A percentile compares a stretch with the other conserved stretches of the same genome.
Conservation (phyloP, 2,797 vertebrate genomes). For the Artibeus lituratus region DNA sequence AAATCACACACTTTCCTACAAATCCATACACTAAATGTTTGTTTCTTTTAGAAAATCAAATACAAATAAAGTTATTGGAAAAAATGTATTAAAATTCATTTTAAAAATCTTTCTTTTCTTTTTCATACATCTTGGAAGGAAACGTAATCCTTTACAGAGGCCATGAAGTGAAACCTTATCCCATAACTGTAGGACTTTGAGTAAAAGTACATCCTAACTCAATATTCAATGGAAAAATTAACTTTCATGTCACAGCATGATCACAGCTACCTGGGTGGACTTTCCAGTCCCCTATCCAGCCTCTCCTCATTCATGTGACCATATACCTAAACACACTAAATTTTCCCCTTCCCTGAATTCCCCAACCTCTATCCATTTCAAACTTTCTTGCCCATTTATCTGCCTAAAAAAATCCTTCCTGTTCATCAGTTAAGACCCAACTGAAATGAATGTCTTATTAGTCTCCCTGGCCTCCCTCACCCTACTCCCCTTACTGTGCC, state of each 20-base stretch:
- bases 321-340: neutral
- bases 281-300: neutral
- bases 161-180: conserved; percentile 1
- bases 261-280: neutral
- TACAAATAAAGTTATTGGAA: conserved; percentile 59
- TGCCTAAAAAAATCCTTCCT: neutral
- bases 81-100: conserved; percentile 51
- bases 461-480: neutral
- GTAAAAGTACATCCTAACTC: conserved; percentile 10
- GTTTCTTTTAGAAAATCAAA: conserved; percentile 60
- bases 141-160: conserved; percentile 19
- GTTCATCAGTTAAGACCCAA: neutral
- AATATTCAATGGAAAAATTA: conserved; percentile 31
- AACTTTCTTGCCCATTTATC: neutral
- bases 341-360: neutral
- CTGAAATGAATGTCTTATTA: neutral
- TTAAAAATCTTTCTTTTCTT: conserved; percentile 43
- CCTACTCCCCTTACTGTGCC: neutral
- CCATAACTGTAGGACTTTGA: neutral
- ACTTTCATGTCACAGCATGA: neutral
- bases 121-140: conserved; percentile 41
- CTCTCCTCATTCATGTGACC: neutral
- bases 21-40: conserved; percentile 44
- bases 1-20: conserved; percentile 61
- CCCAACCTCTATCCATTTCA: neutral